Evolutionary conservation across 2,797 vertebrate genomes (phyloP).

Genomic region (Ptychadena robeensis): DNA sequence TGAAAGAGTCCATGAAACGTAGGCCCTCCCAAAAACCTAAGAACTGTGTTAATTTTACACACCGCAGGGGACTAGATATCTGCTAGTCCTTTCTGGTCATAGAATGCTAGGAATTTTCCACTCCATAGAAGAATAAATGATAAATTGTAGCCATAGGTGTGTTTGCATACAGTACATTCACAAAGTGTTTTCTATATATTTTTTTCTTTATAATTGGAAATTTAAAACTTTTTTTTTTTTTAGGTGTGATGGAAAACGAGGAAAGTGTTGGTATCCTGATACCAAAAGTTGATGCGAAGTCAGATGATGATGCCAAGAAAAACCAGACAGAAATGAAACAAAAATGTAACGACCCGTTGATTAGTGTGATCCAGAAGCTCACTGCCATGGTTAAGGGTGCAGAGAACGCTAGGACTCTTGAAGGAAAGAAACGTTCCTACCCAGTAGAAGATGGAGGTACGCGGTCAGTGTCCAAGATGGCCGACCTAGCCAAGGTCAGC

Average conservation of each 20-base stretch:
- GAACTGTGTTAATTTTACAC: too few relatives aligned
- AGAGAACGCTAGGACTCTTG: constrained; percentile 81
- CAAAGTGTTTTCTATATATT: too few relatives aligned
- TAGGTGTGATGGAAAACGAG: constrained; percentile 89
- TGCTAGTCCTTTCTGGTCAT: too few relatives aligned
- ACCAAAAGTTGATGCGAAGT: constrained; percentile 76
- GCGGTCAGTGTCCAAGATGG: constrained; percentile 62
- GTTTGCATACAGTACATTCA: too few relatives aligned
- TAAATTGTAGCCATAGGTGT: too few relatives aligned
- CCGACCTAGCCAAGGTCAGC: constrained; percentile 65
- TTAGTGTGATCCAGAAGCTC: constrained; percentile 95
- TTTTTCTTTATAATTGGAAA: too few relatives aligned
- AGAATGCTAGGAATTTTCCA: too few relatives aligned
- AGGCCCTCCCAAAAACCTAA: too few relatives aligned
- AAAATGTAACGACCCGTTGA: constrained; percentile 86
- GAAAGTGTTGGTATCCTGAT: constrained; percentile 81
- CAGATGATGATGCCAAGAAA: constrained; percentile 73
- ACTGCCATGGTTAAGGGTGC: constrained; percentile 93
- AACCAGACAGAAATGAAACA: constrained; percentile 71
- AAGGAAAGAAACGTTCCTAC: constrained; percentile 84
- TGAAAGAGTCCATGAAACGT: too few relatives aligned
- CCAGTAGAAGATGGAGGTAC: constrained; percentile 60
- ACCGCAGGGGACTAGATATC: too few relatives aligned
- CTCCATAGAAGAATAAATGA: too few relatives aligned
- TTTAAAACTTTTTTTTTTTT: constrained; percentile 58